Percentiles rank a stretch among this genome's conserved stretches.
phyloP scores from a whole-genome alignment of 2,113 vertebrate species.

The Corvus moneduloides region DNA sequence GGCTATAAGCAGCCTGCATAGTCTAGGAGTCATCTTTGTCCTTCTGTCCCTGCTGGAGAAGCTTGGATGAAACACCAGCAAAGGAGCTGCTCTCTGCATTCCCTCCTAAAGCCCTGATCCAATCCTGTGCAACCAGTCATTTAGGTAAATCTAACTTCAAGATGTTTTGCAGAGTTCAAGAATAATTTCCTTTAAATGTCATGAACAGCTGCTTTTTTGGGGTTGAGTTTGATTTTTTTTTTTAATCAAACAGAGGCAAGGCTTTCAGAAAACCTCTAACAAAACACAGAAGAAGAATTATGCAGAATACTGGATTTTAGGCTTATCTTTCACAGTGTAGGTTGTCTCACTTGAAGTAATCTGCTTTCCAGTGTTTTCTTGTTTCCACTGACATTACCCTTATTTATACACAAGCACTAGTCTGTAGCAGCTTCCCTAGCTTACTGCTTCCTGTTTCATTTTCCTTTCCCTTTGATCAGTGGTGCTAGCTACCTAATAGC shows the following conservation, averaged over 20 bases:
- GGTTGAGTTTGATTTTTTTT: accelerated
- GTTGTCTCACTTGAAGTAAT: neutral
- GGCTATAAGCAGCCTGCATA: neutral
- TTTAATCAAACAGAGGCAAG: neutral
- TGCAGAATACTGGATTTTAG: neutral
- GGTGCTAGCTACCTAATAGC: constrained; percentile 23
- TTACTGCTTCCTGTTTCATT: neutral
- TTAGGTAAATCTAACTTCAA: neutral
- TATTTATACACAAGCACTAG: neutral
- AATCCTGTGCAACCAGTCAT: neutral
- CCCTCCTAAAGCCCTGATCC: neutral
- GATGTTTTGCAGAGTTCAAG: neutral
- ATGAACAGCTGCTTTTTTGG: neutral
- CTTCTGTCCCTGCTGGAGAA: neutral
- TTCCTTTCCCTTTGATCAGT: neutral
- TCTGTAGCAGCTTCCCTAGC: neutral
- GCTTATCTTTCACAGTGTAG: neutral
- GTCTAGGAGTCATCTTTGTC: neutral
- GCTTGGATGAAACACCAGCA: neutral
- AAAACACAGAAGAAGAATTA: neutral
- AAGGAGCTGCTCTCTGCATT: neutral
- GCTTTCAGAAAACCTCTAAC: neutral
- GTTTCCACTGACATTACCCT: neutral
- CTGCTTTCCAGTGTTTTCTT: neutral
- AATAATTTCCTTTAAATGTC: neutral